Conservation (phyloP, 1,140 invertebrate species). For the Apis cerana region DNA sequence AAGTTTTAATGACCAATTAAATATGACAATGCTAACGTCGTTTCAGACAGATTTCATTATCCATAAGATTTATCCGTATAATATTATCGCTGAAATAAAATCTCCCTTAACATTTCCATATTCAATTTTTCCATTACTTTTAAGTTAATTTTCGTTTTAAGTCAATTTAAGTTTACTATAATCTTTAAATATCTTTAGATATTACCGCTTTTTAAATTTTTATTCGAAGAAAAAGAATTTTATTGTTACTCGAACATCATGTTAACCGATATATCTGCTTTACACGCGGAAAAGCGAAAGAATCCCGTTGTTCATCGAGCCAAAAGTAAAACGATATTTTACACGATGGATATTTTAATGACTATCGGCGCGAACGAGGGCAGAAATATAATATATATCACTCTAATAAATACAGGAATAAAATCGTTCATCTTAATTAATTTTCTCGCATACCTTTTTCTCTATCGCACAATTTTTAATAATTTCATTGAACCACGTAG, state of each 20-base stretch:
- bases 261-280: too few species aligned
- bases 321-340: conserved; percentile 1
- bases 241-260: too few species aligned
- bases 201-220: neutral
- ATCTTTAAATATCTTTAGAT: too few species aligned
- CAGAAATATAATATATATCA: neutral
- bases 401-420: conserved; percentile 2
- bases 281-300: neutral
- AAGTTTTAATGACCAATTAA: conserved; percentile 62
- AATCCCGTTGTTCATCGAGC: neutral
- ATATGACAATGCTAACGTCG: conserved; percentile 36
- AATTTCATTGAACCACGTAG: too few species aligned
- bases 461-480: too few species aligned
- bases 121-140: too few species aligned
- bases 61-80: neutral
- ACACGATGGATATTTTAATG: conserved; percentile 14
- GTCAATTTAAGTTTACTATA: too few species aligned
- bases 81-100: too few species aligned
- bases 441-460: neutral
- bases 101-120: too few species aligned
- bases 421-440: conserved; percentile 23
- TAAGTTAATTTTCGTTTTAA: too few species aligned
- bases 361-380: neutral
- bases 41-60: conserved; percentile 27
- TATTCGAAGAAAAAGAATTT: neutral